Percentiles rank a stretch among this genome's conserved stretches.
Evolutionary conservation across 2,888 invertebrate species (phyloP).

Genomic region (Diadromus collaris): DNA sequence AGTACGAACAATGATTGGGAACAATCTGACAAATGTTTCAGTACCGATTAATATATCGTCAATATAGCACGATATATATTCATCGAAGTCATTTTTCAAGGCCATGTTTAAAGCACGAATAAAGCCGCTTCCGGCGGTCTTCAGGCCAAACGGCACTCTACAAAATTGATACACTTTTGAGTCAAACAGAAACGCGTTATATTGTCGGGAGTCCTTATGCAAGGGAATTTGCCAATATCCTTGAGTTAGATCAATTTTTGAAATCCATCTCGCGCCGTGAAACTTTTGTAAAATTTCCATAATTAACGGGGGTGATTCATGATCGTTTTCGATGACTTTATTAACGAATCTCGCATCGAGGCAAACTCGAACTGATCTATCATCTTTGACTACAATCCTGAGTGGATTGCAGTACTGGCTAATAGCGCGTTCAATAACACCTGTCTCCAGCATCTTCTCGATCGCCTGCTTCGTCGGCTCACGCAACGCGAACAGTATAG

Average conservation of each 20-base stretch:
- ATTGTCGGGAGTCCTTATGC: conserved; percentile 52
- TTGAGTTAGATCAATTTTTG: conserved; percentile 10
- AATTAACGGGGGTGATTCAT: conserved; percentile 35
- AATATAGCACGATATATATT: conserved; percentile 8
- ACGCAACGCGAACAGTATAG: conserved; percentile 6
- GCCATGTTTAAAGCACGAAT: conserved; percentile 56
- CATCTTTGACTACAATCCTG: conserved; percentile 20
- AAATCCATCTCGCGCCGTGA: conserved; percentile 3
- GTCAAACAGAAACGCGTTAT: conserved; percentile 63
- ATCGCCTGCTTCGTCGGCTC: conserved; percentile 24
- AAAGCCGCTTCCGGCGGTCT: conserved; percentile 64
- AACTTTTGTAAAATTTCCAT: conserved; percentile 17
- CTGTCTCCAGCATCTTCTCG: conserved; percentile 33
- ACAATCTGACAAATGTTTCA: conserved; percentile 49
- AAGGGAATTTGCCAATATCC: conserved; percentile 41
- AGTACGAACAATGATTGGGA: too few relatives aligned
- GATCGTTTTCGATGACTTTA: conserved; percentile 31
- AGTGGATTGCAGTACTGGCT: conserved; percentile 35
- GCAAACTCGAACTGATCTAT: conserved; percentile 14
- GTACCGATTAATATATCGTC: conserved; percentile 59
- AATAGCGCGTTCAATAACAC: conserved; percentile 30
- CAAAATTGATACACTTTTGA: conserved; percentile 66
- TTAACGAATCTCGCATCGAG: conserved; percentile 24
- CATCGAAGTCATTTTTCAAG: conserved; percentile 12
- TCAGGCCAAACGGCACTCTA: conserved; percentile 71